Percentiles rank a stretch among this genome's conserved stretches.
Evolutionary conservation across 1,140 invertebrate species (phyloP).

Genomic region (Bombus pascuorum): DNA sequence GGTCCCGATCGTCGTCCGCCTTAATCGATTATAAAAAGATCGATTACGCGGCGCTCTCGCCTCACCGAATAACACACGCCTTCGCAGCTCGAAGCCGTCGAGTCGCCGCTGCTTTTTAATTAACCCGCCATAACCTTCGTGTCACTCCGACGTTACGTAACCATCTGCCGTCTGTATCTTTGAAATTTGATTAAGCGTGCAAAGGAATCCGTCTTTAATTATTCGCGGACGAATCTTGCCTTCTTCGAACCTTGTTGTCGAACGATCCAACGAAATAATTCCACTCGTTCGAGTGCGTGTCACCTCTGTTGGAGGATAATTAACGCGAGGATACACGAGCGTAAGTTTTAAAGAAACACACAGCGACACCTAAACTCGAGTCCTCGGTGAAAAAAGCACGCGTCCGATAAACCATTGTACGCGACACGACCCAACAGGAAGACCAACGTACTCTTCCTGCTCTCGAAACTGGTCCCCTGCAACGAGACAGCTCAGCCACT

Average conservation of each 20-base stretch:
- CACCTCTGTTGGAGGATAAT: too few species aligned
- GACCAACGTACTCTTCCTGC: background rate
- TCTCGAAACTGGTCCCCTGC: slow-evolving; percentile 13
- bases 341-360: too few species aligned
- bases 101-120: slow-evolving; percentile 34
- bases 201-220: background rate
- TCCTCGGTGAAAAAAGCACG: background rate
- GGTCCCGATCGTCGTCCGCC: slow-evolving; percentile 19
- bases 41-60: slow-evolving; percentile 19
- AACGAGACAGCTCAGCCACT: background rate
- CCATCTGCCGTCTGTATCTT: background rate
- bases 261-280: too few species aligned
- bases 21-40: slow-evolving; percentile 41
- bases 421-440: background rate
- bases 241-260: fast-evolving
- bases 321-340: too few species aligned
- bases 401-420: background rate
- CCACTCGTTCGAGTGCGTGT: too few species aligned
- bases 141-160: background rate
- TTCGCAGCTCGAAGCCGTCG: background rate
- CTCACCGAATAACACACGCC: slow-evolving; percentile 6
- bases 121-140: slow-evolving; percentile 8
- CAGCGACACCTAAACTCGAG: too few species aligned
- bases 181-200: background rate
- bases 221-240: too few species aligned